Evolutionary conservation across 2,113 vertebrate species (phyloP), one percentile per base, ranked within the genome.

Genomic region (Pachycephala philippinensis): DNA sequence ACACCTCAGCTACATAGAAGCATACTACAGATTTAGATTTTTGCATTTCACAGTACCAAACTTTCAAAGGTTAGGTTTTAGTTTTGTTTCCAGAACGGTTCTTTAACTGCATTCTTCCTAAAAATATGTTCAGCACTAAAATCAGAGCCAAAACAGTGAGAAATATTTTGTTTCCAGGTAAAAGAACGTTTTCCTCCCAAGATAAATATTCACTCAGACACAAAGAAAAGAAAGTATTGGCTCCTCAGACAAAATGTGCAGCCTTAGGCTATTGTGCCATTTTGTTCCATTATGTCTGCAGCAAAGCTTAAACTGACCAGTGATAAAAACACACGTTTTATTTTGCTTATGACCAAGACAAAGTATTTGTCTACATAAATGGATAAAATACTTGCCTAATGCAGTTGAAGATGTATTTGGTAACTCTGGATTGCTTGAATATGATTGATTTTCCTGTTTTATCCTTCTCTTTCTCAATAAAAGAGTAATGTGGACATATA

Each of bases 401-500:
- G 74, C 50, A 82, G 68, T 30, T 92, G 30, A 90, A 93, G 61
- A 81, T 47, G 33, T 79, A 90, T 90, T 95, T 92, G 42, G 30
- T 79, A 52, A 35, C 63, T 91, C 33, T 65, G 22, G n/a, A 68
- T 95, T 92, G 75, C 60, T 85, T 91, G 52, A 96, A 84, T 74
- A 85, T 69, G 90, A 96, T 89, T 93, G 59, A 96, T 94, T 93
- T 93, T 82, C 64, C 86, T 87, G 18, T 77, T 94, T 93, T 71
- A 63, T 60, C 40, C 47, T 95, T 93, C 94, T 94, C 95, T 92
- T 92, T 35, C 54, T 91, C 68, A 81, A 71, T 87, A 96, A 94
- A 92, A 87, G 49, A 78, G 47, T 70, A 87, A 89, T 84, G 40
- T 42, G 27, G 35, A 89, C 60, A 63, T 74, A 54, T 66, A 92